phyloP scores from a whole-genome alignment of 1,140 invertebrate genomes.

The Rhizoglyphus robini region DNA sequence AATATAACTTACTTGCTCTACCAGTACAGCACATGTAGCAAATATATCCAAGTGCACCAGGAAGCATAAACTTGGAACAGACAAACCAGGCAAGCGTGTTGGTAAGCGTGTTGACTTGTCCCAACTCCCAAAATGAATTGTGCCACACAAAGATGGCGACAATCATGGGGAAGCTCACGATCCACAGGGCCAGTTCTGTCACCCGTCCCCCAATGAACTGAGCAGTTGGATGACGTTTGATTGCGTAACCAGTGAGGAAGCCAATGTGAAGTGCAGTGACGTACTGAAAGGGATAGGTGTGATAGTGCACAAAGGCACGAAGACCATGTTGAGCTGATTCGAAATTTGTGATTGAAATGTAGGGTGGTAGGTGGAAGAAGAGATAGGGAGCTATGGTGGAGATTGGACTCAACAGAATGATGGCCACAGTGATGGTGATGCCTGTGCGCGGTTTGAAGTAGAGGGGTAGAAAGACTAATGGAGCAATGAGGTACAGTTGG shows the following conservation, averaged over 20 bases:
- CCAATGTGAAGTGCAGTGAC: background rate
- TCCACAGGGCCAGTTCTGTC: background rate
- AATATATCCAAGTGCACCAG: background rate
- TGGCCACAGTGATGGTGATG: background rate
- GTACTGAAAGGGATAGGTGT: background rate
- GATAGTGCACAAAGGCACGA: background rate
- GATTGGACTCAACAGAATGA: background rate
- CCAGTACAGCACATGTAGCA: background rate
- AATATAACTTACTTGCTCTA: background rate
- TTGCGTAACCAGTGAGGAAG: background rate
- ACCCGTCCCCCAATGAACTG: background rate
- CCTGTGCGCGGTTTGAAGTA: background rate
- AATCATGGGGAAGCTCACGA: background rate
- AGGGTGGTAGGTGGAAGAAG: background rate
- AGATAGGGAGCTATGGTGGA: background rate
- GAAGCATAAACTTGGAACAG: background rate
- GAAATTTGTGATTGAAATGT: background rate
- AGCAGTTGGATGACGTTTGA: background rate
- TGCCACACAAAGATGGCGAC: background rate
- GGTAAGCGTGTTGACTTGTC: background rate
- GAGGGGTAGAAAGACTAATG: constrained; percentile 1
- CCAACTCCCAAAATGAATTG: background rate
- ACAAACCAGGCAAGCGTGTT: background rate
- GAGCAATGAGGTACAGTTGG: constrained; percentile 2
- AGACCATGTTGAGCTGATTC: background rate